These are phyloP conservation scores for Oscheius onirici DNA, from an alignment of 2,888 invertebrate genomes.

Conservation along the genomic window DNA sequence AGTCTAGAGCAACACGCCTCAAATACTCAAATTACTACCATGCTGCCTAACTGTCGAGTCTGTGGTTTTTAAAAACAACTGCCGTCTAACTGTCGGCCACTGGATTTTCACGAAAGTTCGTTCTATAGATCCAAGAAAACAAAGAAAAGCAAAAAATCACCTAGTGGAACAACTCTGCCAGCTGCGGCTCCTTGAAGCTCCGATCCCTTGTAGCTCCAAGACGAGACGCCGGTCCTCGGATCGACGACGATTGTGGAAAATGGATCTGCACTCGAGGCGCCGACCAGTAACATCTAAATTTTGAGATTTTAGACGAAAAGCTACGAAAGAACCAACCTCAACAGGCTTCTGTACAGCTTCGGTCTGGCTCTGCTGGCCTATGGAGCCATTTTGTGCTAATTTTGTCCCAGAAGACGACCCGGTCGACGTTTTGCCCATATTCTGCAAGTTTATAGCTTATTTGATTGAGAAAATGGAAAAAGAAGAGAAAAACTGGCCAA, in stretches of 20 bases:
- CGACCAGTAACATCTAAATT: constrained; percentile 48
- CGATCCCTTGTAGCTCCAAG: constrained; percentile 64
- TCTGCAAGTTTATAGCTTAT: background rate
- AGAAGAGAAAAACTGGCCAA: too few species aligned
- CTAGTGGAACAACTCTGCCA: constrained; percentile 53
- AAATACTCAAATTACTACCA: too few species aligned
- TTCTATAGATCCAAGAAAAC: too few species aligned
- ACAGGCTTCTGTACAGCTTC: constrained; percentile 8
- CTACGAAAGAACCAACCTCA: background rate
- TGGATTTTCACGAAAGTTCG: too few species aligned
- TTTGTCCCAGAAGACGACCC: background rate
- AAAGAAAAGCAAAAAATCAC: constrained; percentile 33
- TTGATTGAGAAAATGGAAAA: too few species aligned
- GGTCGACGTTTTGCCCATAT: background rate
- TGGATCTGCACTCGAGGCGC: constrained; percentile 51
- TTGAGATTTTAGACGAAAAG: background rate
- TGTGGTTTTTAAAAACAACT: too few species aligned
- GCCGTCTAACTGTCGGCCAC: too few species aligned
- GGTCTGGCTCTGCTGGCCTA: background rate
- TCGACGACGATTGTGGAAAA: constrained; percentile 60
- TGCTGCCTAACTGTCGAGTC: too few species aligned
- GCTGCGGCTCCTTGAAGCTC: constrained; percentile 60
- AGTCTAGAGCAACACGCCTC: too few species aligned
- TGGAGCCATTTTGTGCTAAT: background rate
- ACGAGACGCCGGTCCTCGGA: constrained; percentile 59